A percentile compares a stretch with the other conserved stretches of the same genome.
Evolutionary conservation across 2,797 vertebrate genomes (phyloP).

Genomic region (Sebastes matsubarae): DNA sequence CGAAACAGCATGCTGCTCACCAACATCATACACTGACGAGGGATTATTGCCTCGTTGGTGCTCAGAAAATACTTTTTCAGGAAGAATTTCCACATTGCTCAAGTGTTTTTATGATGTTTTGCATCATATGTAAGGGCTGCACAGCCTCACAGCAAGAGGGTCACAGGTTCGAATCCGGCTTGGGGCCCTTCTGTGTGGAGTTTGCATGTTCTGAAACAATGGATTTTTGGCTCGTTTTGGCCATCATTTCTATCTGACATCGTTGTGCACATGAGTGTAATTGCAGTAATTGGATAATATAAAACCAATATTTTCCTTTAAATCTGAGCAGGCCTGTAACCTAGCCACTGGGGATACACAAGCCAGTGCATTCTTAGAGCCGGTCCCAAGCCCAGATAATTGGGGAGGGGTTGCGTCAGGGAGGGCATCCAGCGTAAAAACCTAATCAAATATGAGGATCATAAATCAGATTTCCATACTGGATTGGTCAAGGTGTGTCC

Average conservation of each 20-base stretch:
- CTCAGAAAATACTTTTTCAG: background rate
- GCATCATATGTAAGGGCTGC: background rate
- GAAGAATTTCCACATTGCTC: background rate
- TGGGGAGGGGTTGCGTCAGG: background rate
- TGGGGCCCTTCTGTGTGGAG: no score
- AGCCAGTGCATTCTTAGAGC: no score
- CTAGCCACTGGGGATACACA: background rate
- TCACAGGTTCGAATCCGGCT: no score
- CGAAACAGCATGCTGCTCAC: background rate
- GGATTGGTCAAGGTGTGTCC: background rate
- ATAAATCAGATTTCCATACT: background rate
- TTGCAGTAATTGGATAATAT: background rate
- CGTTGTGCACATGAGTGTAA: background rate
- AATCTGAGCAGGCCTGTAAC: background rate
- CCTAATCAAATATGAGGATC: background rate
- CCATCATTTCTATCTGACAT: background rate
- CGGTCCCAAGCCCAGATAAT: background rate
- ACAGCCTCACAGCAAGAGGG: background rate
- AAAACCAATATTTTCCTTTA: background rate
- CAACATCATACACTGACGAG: background rate
- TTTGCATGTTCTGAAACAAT: background rate
- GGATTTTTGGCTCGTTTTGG: background rate
- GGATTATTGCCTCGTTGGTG: background rate
- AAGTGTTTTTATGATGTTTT: background rate
- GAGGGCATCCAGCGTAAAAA: background rate